Evolutionary conservation across 1,140 invertebrate genomes (phyloP), one percentile per base, ranked within the genome.

Genomic region (Trichogramma pretiosum): DNA sequence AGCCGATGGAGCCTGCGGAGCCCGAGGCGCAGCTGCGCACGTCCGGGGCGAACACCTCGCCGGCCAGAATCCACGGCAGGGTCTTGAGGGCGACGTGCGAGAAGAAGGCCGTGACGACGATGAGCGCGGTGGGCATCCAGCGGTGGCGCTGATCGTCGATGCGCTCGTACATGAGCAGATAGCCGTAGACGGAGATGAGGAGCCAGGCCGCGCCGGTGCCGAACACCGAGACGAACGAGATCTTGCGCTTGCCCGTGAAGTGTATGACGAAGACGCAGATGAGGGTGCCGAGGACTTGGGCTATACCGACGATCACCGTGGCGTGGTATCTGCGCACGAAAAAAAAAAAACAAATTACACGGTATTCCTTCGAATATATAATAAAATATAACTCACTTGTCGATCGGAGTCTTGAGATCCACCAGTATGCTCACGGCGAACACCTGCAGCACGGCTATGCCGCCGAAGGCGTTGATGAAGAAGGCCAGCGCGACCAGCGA

Each of bases 61-160:
- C 84, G 24, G 83, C 82, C 3, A 89, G 69, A 34, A 89, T 77
- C 85, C 85, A 89, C 7, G 85, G 84, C 3, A 89, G 57, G 22
- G 84, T 63, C 37, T 82, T 66, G 14, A 87, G 82, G 0, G 83
- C 82, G 3, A 78, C 64, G 52, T 86, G 82, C 0, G 81, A 76
- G 13, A 83, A 67, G 50, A 87, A 81, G 1, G 84, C 84, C 1
- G 79, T 66, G 2, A 73, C 56, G 36, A 87, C 74, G 16, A 89
- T 62, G 0, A 85, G 69, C 0, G 74, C 75, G 5, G 79, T 73
- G 0, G 85, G 84, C 5, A 87, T 59, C 84, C 84, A 87, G 0
- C 74, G 74, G 48, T 78, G 75, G 2, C 65, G 61, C 36, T 74
- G 26, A 0, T 50, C 50, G 16, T 64, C 44, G 1, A 68, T 56